Evolutionary conservation across 1,140 invertebrate species (phyloP).

Genomic region (Zaprionus ghesquierei): DNA sequence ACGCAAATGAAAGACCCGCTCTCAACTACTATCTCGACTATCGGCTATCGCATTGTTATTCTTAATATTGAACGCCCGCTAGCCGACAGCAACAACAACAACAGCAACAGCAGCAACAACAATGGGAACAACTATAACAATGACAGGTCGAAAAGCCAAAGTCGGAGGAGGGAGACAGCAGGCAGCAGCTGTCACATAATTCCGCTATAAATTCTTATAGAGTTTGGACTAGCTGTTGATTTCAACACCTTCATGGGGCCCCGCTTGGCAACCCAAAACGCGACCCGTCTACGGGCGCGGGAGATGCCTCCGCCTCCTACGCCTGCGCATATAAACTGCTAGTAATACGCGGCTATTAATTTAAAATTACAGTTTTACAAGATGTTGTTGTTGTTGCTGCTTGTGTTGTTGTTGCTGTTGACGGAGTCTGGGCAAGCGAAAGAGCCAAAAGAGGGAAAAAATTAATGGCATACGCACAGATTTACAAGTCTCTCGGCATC

Average conservation of each 20-base stretch:
- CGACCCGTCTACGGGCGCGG: conserved; percentile 2
- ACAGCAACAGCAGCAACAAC: conserved; percentile 3
- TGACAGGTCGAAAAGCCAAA: neutral
- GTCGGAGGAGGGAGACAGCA: conserved; percentile 36
- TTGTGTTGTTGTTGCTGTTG: conserved; percentile 4
- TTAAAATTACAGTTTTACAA: conserved; percentile 81
- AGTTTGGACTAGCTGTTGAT: conserved; percentile 81
- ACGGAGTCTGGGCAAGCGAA: conserved; percentile 25
- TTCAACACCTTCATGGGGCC: conserved; percentile 73
- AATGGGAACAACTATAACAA: neutral
- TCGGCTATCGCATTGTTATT: conserved; percentile 38
- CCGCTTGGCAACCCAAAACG: conserved; percentile 10
- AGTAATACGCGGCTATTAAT: conserved; percentile 80
- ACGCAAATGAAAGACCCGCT: conserved; percentile 9
- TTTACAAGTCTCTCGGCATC: conserved; percentile 68
- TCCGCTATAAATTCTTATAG: conserved; percentile 81
- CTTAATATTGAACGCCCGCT: conserved; percentile 49
- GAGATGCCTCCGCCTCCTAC: conserved; percentile 56
- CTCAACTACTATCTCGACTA: conserved; percentile 17
- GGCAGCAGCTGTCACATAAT: conserved; percentile 79
- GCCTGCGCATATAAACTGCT: conserved; percentile 77
- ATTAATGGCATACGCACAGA: conserved; percentile 78
- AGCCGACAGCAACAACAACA: conserved; percentile 22
- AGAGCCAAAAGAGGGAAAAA: conserved; percentile 33
- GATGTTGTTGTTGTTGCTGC: conserved; percentile 29